These are phyloP conservation scores for Bettongia penicillata DNA, from an alignment of 2,113 vertebrate genomes.

Conservation along the genomic window DNA sequence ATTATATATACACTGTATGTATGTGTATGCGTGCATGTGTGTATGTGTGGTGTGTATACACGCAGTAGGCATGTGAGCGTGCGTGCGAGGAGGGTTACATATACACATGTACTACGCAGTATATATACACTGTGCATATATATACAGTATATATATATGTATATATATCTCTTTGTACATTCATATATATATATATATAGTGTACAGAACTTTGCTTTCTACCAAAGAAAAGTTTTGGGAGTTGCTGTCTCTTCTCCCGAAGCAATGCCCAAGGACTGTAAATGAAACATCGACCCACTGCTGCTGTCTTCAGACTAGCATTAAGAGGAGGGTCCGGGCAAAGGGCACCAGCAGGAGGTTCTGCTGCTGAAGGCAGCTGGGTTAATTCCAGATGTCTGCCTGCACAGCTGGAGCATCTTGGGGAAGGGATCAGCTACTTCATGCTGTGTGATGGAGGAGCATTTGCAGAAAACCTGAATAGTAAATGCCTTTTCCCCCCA, in stretches of 20 bases:
- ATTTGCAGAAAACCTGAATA: not conserved
- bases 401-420: not conserved
- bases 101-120: conserved; percentile 69
- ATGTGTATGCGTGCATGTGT: conserved; percentile 65
- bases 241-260: conserved; percentile 51
- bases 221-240: conserved; percentile 70
- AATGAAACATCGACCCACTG: conserved; percentile 20
- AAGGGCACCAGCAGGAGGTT: not conserved
- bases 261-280: conserved; percentile 29
- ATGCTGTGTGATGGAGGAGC: not conserved
- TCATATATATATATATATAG: conserved; percentile 80
- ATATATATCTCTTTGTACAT: conserved; percentile 71
- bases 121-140: conserved; percentile 80
- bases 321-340: not conserved
- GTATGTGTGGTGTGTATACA: conserved; percentile 56
- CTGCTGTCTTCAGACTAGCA: not conserved
- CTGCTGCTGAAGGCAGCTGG: not conserved
- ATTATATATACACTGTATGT: conserved; percentile 73
- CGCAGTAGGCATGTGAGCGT: conserved; percentile 55
- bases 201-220: conserved; percentile 76
- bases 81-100: conserved; percentile 64
- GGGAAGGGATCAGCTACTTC: conserved; percentile 15
- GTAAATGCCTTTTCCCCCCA: not conserved
- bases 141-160: conserved; percentile 64
- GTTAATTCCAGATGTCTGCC: not conserved